Evolutionary conservation across 2,888 invertebrate genomes (phyloP), one percentile per base, ranked within the genome.

Genomic region (Amiota mariae): DNA sequence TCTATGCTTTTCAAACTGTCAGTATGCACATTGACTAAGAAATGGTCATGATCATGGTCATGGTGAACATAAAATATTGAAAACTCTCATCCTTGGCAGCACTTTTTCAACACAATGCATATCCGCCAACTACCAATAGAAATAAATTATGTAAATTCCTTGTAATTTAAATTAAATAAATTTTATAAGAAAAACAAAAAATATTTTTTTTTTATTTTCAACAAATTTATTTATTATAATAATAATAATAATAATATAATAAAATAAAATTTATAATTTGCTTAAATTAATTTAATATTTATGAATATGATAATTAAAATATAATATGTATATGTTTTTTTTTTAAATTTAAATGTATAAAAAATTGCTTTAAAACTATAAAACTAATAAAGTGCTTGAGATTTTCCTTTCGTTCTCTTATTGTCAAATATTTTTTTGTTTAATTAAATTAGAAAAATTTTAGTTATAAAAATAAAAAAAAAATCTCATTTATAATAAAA

Each of bases 391-490:
- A 12, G 6, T 54, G 54, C 2, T 4, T 54, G 13, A 54, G 12
- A 13, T 70, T 59, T 70, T 59, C n/a, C 59, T 57, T 46, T 12
- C n/a, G 49, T 71, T 48, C 24, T 11, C 49, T 51, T 63, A 20
- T 59, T 15, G 59, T 59, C 18, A 56, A 15, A 9, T 56, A 13
- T 56, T 66, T 24, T 24, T 51, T 15, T 49, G 36, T 36, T 4
- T 6, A 36, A 36, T 18, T 56, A 56, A 56, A 56, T 12, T n/a
- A 56, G 56, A 56, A 56, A 56, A 56, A 15, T 12, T 15, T 15
- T 15, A 15, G 24, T 18, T 20, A 59, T n/a, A 10, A 6, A 18
- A 59, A 59, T 8, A 59, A 59, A 59, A 11, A 59, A 59, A 59
- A 9, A 59, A 59, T 20, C 4, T 11, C 18, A 18, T 18, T 57